Evolutionary conservation across 2,888 invertebrate species (phyloP).

Genomic region (Cephus pygmeus): DNA sequence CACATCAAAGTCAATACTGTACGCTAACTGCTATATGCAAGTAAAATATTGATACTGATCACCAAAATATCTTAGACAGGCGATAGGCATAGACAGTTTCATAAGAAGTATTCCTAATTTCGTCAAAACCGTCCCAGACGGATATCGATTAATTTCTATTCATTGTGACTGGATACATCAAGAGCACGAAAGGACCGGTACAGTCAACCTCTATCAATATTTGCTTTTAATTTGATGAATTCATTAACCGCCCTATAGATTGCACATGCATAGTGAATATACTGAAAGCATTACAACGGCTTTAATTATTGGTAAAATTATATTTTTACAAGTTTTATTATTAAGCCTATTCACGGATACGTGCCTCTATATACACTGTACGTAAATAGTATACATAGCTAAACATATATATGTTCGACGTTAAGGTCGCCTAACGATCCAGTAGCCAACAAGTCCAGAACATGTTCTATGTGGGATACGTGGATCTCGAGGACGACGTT

Average conservation of each 20-base stretch:
- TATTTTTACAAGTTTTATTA: background rate
- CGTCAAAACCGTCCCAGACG: background rate
- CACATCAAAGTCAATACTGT: background rate
- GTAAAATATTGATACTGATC: background rate
- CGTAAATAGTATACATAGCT: too few relatives aligned
- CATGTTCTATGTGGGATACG: background rate
- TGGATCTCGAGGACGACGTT: background rate
- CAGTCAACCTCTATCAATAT: conserved; percentile 33
- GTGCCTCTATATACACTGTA: too few relatives aligned
- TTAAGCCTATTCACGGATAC: too few relatives aligned
- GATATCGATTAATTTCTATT: conserved; percentile 17
- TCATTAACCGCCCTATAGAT: conserved; percentile 29
- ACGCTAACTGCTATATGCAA: background rate
- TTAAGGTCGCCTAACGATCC: too few relatives aligned
- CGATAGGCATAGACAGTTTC: background rate
- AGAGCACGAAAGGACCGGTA: background rate
- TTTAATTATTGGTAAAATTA: conserved; percentile 14
- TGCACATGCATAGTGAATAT: too few relatives aligned
- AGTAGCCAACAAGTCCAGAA: too few relatives aligned
- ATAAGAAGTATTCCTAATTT: background rate
- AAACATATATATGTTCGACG: too few relatives aligned
- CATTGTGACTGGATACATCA: background rate
- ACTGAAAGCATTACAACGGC: conserved; percentile 2
- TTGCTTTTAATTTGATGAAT: conserved; percentile 40
- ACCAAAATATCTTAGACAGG: background rate